Evolutionary conservation across 2,888 invertebrate genomes (phyloP).

Genomic region (Xanthia icteritia): DNA sequence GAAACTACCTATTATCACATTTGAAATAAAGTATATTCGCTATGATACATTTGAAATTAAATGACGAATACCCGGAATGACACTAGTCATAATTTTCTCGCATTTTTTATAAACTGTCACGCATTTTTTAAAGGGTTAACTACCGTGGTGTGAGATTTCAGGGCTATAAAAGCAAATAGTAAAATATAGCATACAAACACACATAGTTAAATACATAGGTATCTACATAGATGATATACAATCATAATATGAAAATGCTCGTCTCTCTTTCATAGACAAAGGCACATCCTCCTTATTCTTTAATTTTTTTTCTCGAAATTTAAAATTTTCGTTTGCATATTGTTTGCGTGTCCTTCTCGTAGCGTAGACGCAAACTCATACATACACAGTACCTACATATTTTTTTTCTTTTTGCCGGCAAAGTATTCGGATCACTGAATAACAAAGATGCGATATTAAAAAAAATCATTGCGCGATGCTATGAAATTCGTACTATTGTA

Average conservation of each 20-base stretch:
- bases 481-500: constrained; percentile 57
- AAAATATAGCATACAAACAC: not conserved
- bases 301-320: not conserved
- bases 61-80: not conserved
- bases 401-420: constrained; percentile 25
- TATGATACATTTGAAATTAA: not conserved
- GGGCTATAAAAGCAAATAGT: not conserved
- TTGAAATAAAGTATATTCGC: not conserved
- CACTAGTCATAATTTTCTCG: not conserved
- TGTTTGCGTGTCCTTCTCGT: not conserved
- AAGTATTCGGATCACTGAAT: constrained; percentile 46
- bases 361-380: not conserved
- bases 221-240: too few relatives aligned
- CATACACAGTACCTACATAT: not conserved
- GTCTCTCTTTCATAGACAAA: not conserved
- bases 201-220: not conserved
- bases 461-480: constrained; percentile 55
- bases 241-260: not conserved
- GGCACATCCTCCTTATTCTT: constrained; percentile 41
- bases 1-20: not conserved
- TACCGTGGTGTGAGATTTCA: not conserved
- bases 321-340: not conserved
- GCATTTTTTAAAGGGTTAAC: not conserved
- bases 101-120: not conserved
- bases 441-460: constrained; percentile 27